These are phyloP conservation scores for Deroplatys truncata DNA, from an alignment of 2,888 invertebrate species.

Conservation along the genomic window DNA sequence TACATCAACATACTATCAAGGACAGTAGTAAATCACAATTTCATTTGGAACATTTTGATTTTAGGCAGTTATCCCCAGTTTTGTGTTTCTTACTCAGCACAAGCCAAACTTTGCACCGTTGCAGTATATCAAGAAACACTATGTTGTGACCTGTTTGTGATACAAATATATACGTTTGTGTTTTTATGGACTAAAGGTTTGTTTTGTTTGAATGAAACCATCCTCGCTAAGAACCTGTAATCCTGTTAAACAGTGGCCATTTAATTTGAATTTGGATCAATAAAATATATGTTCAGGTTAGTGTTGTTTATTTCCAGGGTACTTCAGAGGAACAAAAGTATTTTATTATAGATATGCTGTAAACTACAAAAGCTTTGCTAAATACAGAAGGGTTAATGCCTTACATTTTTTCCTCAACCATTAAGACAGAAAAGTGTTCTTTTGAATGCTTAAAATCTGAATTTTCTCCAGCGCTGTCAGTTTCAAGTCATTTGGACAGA, in stretches of 20 bases:
- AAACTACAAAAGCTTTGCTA: no score
- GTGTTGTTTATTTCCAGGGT: neutral
- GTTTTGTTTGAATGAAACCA: neutral
- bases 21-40: neutral
- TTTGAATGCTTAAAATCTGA: no score
- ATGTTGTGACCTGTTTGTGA: neutral
- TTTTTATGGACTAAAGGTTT: neutral
- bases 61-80: neutral
- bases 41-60: neutral
- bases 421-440: no score
- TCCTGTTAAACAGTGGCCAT: neutral
- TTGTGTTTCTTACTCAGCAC: neutral
- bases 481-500: no score
- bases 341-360: no score
- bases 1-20: conserved; percentile 11
- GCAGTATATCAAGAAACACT: neutral
- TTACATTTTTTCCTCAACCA: no score
- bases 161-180: neutral
- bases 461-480: no score
- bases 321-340: no score
- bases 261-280: neutral
- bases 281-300: neutral
- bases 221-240: neutral
- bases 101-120: neutral
- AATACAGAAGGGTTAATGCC: no score